Evolutionary conservation across 2,888 invertebrate genomes (phyloP).

Genomic region (Aphidius colemani): DNA sequence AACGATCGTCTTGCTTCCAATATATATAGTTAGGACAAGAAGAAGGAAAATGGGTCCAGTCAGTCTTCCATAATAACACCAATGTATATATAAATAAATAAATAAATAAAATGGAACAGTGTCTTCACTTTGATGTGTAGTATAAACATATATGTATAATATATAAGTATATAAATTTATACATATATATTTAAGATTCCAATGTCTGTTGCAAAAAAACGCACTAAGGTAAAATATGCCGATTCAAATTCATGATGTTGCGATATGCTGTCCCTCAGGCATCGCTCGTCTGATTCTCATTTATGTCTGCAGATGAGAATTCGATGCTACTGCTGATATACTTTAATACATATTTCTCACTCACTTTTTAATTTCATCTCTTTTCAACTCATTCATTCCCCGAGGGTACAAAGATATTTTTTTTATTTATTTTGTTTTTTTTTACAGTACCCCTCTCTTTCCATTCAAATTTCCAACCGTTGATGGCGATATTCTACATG

Average conservation of each 20-base stretch:
- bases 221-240: not conserved
- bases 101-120: conserved; percentile 8
- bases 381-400: too few species aligned
- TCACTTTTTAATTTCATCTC: too few species aligned
- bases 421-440: too few species aligned
- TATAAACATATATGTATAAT: not conserved
- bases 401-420: too few species aligned
- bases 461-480: too few species aligned
- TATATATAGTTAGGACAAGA: conserved; percentile 7
- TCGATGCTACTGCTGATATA: not conserved
- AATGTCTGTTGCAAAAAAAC: not conserved
- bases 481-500: too few species aligned
- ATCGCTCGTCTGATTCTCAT: not conserved
- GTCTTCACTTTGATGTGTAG: not conserved
- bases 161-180: not conserved
- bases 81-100: conserved; percentile 8
- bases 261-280: conserved; percentile 4
- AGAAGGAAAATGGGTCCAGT: conserved; percentile 10
- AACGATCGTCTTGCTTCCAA: conserved; percentile 18
- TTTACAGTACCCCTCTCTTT: too few species aligned
- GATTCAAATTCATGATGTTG: conserved; percentile 6
- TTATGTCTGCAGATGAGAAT: conserved; percentile 11
- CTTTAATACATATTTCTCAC: too few species aligned
- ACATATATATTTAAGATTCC: not conserved
- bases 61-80: conserved; percentile 14